Percentiles rank a stretch among this genome's conserved stretches.
These are phyloP conservation scores for Hoplostethus atlanticus DNA, from an alignment of 2,797 vertebrate genomes.

Conservation along the genomic window DNA sequence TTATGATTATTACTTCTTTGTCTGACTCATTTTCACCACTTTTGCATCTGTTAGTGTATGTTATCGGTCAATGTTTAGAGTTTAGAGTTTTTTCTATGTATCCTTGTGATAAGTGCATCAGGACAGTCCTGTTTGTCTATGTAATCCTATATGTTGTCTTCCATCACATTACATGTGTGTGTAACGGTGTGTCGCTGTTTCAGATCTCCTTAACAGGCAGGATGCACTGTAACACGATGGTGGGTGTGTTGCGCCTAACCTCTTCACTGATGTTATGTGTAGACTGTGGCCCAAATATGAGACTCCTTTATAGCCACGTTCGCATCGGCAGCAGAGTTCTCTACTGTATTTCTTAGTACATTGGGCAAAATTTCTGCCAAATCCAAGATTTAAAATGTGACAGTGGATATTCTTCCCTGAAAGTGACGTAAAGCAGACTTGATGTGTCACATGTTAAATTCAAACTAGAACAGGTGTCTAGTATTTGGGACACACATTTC, in stretches of 20 bases:
- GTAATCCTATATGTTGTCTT: constrained; percentile 42
- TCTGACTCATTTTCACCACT: neutral
- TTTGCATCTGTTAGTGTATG: neutral
- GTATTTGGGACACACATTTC: constrained; percentile 65
- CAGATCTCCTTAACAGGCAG: constrained; percentile 84
- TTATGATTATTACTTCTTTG: no score
- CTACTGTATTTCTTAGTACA: neutral
- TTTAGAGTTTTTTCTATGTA: neutral
- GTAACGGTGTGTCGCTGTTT: constrained; percentile 72
- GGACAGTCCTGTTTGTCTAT: constrained; percentile 54
- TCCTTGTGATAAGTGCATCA: constrained; percentile 35
- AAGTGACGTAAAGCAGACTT: constrained; percentile 11
- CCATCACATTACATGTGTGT: constrained; percentile 68
- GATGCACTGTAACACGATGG: constrained; percentile 84
- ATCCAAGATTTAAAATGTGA: neutral
- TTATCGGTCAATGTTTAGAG: neutral
- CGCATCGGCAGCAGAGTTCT: neutral
- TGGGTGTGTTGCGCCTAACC: constrained; percentile 78
- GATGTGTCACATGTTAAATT: neutral
- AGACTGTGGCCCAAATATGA: constrained; percentile 66
- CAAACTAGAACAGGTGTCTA: constrained; percentile 40
- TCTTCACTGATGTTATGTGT: constrained; percentile 59
- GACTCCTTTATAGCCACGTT: constrained; percentile 29
- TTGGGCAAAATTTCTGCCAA: neutral
- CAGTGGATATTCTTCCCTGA: constrained; percentile 1